phyloP scores from a whole-genome alignment of 2,797 vertebrate species.

The Pseudomugil gertrudae region DNA sequence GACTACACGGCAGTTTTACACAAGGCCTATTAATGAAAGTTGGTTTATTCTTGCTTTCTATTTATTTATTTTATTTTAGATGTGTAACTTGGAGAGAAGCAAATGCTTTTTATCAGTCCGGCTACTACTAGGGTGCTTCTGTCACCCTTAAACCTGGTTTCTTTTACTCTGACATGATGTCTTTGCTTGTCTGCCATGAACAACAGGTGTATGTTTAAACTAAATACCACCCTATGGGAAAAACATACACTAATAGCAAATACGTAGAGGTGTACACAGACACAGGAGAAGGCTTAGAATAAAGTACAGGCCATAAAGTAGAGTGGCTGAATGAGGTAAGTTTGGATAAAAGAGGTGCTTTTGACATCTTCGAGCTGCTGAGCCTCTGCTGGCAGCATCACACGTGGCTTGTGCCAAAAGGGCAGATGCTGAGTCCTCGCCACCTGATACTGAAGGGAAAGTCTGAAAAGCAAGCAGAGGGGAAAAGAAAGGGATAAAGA shows the following conservation, averaged over 20 bases:
- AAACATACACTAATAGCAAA: constrained; percentile 15
- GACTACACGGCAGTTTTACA: constrained; percentile 23
- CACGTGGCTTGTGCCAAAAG: constrained; percentile 52
- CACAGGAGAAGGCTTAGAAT: constrained; percentile 50
- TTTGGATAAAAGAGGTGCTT: constrained; percentile 68
- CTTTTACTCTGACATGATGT: constrained; percentile 11
- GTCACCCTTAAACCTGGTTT: constrained; percentile 25
- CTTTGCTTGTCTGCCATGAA: constrained; percentile 22
- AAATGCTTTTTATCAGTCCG: constrained; percentile 23
- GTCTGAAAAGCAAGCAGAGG: constrained; percentile 35
- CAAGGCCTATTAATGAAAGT: constrained; percentile 7
- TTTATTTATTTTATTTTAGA: background rate
- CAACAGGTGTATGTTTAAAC: constrained; percentile 61
- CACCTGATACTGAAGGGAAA: constrained; percentile 60
- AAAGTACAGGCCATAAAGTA: constrained; percentile 47
- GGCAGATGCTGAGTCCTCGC: constrained; percentile 67
- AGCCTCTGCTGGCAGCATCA: constrained; percentile 62
- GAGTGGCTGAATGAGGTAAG: constrained; percentile 67
- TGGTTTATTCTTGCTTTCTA: constrained; percentile 4
- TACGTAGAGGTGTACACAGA: constrained; percentile 3
- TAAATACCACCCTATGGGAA: constrained; percentile 38
- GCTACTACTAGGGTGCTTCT: constrained; percentile 20
- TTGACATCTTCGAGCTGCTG: constrained; percentile 59
- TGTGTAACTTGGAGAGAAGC: constrained; percentile 3
- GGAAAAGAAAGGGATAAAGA: constrained; percentile 24